A percentile compares a stretch with the other conserved stretches of the same genome.
These are phyloP conservation scores for Rhagium mordax DNA, from an alignment of 2,888 invertebrate species.

Conservation along the genomic window DNA sequence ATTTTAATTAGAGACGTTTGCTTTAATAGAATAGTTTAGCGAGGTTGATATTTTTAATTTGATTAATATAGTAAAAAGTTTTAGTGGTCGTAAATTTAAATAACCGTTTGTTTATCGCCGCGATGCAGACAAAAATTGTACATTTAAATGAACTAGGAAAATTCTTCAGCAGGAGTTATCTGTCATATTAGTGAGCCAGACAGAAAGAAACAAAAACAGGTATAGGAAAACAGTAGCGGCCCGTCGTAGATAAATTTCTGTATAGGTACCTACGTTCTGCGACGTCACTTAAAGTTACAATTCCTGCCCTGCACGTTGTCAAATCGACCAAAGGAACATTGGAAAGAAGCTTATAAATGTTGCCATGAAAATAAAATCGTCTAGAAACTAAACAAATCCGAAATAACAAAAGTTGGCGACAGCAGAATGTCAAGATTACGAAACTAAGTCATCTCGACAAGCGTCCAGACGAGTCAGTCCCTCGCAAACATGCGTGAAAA, in stretches of 20 bases:
- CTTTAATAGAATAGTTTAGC: conserved; percentile 22
- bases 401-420: conserved; percentile 32
- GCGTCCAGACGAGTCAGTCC: conserved; percentile 59
- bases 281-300: not conserved
- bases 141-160: not conserved
- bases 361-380: conserved; percentile 15
- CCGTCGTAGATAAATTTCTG: too few species aligned
- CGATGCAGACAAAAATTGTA: not conserved
- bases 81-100: conserved; percentile 18
- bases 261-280: too few species aligned
- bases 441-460: conserved; percentile 55
- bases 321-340: not conserved
- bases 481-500: conserved; percentile 61
- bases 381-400: conserved; percentile 13
- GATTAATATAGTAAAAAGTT: conserved; percentile 11
- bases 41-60: conserved; percentile 23
- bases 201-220: too few species aligned
- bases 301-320: not conserved
- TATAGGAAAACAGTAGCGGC: too few species aligned
- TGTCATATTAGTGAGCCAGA: too few species aligned
- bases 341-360: conserved; percentile 13
- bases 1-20: conserved; percentile 26
- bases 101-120: conserved; percentile 4
- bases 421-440: conserved; percentile 43
- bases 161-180: not conserved